phyloP scores from a whole-genome alignment of 2,113 vertebrate species.

The Uria aalge region DNA sequence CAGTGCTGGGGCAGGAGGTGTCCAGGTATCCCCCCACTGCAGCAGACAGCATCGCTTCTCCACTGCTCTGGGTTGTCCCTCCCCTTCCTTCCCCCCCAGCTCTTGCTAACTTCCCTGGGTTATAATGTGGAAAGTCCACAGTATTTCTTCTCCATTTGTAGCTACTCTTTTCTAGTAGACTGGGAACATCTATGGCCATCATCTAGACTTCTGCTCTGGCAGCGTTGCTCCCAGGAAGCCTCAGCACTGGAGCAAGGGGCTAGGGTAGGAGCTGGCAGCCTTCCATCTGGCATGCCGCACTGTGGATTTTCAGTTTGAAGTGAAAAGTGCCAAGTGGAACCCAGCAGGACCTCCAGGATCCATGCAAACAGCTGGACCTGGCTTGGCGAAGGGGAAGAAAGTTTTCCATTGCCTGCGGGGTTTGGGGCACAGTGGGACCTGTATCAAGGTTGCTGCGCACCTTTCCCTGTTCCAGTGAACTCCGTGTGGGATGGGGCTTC shows the following conservation, averaged over 20 bases:
- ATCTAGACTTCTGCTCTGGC: neutral
- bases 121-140: neutral
- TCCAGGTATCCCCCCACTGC: neutral
- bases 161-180: neutral
- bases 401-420: neutral
- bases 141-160: neutral
- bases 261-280: neutral
- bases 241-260: rapidly evolving
- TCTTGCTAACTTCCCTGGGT: neutral
- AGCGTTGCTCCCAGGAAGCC: neutral
- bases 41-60: neutral
- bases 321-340: neutral
- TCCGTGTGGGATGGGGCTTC: neutral
- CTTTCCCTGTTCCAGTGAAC: neutral
- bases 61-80: neutral
- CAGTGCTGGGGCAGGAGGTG: neutral
- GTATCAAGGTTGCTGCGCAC: neutral
- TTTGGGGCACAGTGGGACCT: neutral
- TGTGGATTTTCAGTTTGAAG: neutral
- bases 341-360: neutral
- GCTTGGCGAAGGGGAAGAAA: neutral
- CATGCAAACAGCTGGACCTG: neutral
- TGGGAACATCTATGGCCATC: neutral
- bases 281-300: neutral
- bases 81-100: neutral